phyloP scores from a whole-genome alignment of 2,888 invertebrate genomes.

The Rhyacophila evoluta region DNA sequence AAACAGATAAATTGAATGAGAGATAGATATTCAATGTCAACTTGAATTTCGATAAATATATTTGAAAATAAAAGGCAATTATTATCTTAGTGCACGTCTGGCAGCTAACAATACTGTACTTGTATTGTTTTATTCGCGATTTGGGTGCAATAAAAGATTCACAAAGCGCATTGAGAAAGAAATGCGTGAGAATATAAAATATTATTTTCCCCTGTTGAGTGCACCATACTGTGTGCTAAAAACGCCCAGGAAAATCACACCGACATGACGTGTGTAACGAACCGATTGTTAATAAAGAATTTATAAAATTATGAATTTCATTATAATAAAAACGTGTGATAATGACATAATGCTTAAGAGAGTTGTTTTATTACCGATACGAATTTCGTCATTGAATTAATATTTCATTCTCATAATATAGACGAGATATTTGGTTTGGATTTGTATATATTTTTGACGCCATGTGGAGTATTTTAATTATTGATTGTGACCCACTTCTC shows the following conservation, averaged over 20 bases:
- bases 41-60: too few relatives aligned
- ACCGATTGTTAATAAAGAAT: slow-evolving; percentile 3
- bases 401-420: too few relatives aligned
- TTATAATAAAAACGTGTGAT: slow-evolving; percentile 14
- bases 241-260: neutral
- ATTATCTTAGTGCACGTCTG: neutral
- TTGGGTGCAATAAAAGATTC: neutral
- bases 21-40: too few relatives aligned
- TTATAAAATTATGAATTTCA: neutral
- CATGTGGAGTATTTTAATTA: too few relatives aligned
- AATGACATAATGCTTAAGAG: neutral
- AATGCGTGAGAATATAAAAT: neutral
- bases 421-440: too few relatives aligned
- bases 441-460: too few relatives aligned
- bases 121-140: slow-evolving; percentile 18
- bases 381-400: neutral
- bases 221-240: neutral
- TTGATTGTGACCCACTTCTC: too few relatives aligned
- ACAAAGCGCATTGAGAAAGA: neutral
- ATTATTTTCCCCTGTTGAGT: neutral
- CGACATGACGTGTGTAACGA: neutral
- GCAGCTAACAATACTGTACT: neutral
- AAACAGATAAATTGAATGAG: too few relatives aligned
- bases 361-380: neutral
- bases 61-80: too few relatives aligned